Percentiles rank a stretch among this genome's conserved stretches.
phyloP scores from a whole-genome alignment of 2,797 vertebrate genomes.

The Fistularia commersonii region DNA sequence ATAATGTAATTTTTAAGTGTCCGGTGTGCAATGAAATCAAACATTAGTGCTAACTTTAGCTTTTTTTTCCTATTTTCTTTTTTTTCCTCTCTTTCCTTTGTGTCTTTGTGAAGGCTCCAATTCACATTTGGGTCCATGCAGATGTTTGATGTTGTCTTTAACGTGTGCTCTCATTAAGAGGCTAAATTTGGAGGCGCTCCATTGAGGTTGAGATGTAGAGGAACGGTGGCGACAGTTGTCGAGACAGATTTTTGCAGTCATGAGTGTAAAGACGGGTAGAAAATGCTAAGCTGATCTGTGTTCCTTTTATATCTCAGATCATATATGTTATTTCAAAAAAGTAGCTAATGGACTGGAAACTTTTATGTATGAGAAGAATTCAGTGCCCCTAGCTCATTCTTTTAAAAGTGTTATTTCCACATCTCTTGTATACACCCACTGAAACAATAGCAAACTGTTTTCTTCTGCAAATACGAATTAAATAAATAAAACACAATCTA shows the following conservation, averaged over 20 bases:
- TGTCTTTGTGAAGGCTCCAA: background rate
- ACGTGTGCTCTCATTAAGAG: constrained; percentile 11
- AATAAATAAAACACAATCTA: no score
- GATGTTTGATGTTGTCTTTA: constrained; percentile 14
- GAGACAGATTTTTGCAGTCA: no score
- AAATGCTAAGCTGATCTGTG: no score
- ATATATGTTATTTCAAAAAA: no score
- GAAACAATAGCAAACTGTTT: no score
- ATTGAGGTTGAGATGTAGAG: background rate
- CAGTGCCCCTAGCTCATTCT: background rate
- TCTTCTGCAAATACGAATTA: no score
- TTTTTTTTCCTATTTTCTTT: constrained; percentile 1
- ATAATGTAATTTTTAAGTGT: background rate
- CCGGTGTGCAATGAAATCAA: background rate
- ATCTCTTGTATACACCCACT: no score
- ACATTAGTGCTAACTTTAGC: background rate
- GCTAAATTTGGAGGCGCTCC: constrained; percentile 19
- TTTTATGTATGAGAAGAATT: background rate
- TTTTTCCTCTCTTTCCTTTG: constrained; percentile 3
- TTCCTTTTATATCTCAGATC: no score
- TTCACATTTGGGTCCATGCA: no score
- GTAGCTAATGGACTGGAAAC: no score
- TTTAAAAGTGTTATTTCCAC: background rate
- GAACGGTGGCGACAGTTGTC: background rate
- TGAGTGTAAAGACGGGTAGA: no score